Conservation (phyloP, 2,113 vertebrate species). For the Benitochromis conjunctus region DNA sequence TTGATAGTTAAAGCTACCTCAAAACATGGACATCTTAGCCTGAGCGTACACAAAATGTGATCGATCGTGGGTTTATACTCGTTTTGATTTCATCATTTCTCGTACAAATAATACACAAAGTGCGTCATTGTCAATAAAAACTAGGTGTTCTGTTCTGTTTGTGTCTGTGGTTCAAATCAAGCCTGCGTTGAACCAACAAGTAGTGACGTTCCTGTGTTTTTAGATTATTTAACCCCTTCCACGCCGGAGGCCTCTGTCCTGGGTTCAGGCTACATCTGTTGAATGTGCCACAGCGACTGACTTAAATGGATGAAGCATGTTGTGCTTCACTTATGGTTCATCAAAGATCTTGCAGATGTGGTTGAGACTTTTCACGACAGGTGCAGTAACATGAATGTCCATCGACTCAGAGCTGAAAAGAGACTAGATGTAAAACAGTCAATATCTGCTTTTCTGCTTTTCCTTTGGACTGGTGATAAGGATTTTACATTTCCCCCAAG, state of each 20-base stretch:
- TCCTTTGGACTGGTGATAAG: not conserved
- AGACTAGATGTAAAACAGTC: not conserved
- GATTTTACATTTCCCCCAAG: not conserved
- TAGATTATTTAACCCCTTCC: not conserved
- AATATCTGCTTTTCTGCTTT: not conserved
- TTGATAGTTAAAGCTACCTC: not conserved
- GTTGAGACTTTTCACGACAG: not conserved
- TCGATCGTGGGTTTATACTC: not conserved
- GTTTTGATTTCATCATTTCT: not conserved
- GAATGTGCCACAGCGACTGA: not conserved
- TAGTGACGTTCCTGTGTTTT: not conserved
- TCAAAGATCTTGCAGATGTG: not conserved
- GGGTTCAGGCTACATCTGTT: not conserved
- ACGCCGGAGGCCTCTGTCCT: rapidly evolving
- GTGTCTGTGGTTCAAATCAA: not conserved
- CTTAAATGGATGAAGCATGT: not conserved
- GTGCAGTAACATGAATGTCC: not conserved
- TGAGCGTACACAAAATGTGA: not conserved
- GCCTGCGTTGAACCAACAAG: not conserved
- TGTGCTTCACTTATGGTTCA: not conserved
- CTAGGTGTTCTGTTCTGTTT: not conserved
- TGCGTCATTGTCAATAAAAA: not conserved
- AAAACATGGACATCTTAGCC: not conserved
- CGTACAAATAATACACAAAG: not conserved
- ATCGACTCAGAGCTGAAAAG: not conserved